A percentile compares a stretch with the other conserved stretches of the same genome.
These are phyloP conservation scores for Drusus annulatus DNA, from an alignment of 1,140 invertebrate genomes.

Conservation along the genomic window DNA sequence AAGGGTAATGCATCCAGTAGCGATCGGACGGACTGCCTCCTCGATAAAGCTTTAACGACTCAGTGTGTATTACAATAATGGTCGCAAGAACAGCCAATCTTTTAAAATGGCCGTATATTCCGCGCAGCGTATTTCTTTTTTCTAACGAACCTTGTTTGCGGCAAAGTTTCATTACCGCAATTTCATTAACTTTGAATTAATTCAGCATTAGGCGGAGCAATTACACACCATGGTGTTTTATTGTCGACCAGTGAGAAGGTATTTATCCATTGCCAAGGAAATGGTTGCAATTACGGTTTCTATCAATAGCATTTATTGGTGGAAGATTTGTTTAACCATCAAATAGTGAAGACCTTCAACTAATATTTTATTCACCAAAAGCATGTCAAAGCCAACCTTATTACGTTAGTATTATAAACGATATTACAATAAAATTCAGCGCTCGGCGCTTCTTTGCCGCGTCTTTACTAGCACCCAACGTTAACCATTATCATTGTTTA, in stretches of 20 bases:
- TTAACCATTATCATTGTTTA: no score
- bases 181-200: conserved; percentile 41
- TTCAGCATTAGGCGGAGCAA: conserved; percentile 17
- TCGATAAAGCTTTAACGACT: conserved; percentile 13
- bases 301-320: no score
- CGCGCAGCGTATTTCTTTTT: conserved; percentile 28
- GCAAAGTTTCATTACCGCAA: conserved; percentile 20
- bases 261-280: neutral
- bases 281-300: no score
- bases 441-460: no score
- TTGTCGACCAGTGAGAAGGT: neutral
- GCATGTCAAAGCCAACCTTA: no score
- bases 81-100: conserved; percentile 9
- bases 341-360: no score
- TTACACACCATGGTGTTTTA: conserved; percentile 14
- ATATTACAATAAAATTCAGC: no score
- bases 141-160: conserved; percentile 27
- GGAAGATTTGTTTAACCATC: no score
- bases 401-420: no score
- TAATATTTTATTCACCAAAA: no score
- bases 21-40: conserved; percentile 1
- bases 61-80: conserved; percentile 34
- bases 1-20: conserved; percentile 2
- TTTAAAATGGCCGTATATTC: conserved; percentile 33
- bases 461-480: no score